These are phyloP conservation scores for Ceriagrion tenellum DNA, from an alignment of 2,888 invertebrate species.

Conservation along the genomic window DNA sequence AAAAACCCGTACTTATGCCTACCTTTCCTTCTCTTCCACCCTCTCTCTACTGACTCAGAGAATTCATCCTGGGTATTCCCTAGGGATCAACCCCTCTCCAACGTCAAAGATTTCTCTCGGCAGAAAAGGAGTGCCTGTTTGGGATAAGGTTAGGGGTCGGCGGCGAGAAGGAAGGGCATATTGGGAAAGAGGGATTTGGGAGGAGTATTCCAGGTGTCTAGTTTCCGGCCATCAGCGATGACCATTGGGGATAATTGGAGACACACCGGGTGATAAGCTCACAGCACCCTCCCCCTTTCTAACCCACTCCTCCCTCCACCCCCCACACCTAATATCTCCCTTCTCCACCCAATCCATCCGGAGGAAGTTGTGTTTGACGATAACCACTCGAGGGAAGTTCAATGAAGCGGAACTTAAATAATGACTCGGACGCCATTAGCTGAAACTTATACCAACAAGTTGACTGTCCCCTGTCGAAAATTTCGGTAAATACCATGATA, in stretches of 20 bases:
- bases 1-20: too few species aligned
- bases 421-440: not conserved
- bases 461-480: too few species aligned
- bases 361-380: too few species aligned
- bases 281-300: too few species aligned
- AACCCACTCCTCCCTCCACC: too few species aligned
- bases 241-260: not conserved
- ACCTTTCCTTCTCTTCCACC: too few species aligned
- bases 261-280: not conserved
- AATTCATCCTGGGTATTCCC: not conserved
- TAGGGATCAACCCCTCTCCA: not conserved
- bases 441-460: not conserved
- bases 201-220: not conserved
- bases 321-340: too few species aligned
- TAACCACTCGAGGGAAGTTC: too few species aligned
- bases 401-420: not conserved
- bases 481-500: too few species aligned
- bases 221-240: not conserved
- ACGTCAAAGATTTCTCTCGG: not conserved
- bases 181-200: not conserved
- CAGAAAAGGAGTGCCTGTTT: not conserved
- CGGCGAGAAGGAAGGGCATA: not conserved
- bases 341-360: too few species aligned
- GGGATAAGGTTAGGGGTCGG: not conserved
- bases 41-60: too few species aligned